Base-by-base conservation (phyloP, 2,113 vertebrate genomes). In the Bubo bubo region DNA sequence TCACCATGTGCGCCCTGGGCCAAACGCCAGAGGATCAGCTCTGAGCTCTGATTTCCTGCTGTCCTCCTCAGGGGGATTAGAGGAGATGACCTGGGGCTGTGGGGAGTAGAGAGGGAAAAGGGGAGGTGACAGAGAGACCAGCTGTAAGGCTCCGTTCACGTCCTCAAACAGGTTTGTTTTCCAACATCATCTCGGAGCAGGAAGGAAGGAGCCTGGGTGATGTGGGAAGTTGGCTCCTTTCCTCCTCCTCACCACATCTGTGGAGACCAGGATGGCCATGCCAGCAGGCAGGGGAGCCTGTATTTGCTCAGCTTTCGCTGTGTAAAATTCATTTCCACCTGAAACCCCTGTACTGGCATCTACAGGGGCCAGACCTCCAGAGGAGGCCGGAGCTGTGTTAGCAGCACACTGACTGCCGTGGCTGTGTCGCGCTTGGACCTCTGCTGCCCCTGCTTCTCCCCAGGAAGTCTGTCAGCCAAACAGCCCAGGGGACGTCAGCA, bases 341-440 rank as follows among this genome's bases (percentile, higher is more conserved):
- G 43, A 79, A 34, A 7, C 16, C 23, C 47, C 66, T 0, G 0
- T 4, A 3, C 1, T 6, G 12, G 13, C 26, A 52, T 41, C 55
- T 47, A 4, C 22, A 12, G 5, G 72, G 86, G 50, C 35, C 58
- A 66, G 58, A 15, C 5, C 66, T n/a, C 26, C 0, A 2, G 53
- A 20, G 55, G 23, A 60, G 79, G 63, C 28, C 43, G 8, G 79
- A 39, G 77, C 41, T 23, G 28, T 24, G 72, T 16, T 17, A 50
- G 62, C 60, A 55, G 41, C 62, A 53, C 39, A 0, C 27, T n/a
- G 59, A 11, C 76, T 14, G 27, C 9, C 3, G n/a, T 60, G 59
- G 27, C 87, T 4, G 1, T 26, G 59, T 60, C 84, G 62, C 0
- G 0, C 80, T 45, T 9, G 43, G 26, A 8, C 73, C 47, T 35